phyloP scores from a whole-genome alignment of 2,888 invertebrate genomes.

The Agrotis exclamationis region DNA sequence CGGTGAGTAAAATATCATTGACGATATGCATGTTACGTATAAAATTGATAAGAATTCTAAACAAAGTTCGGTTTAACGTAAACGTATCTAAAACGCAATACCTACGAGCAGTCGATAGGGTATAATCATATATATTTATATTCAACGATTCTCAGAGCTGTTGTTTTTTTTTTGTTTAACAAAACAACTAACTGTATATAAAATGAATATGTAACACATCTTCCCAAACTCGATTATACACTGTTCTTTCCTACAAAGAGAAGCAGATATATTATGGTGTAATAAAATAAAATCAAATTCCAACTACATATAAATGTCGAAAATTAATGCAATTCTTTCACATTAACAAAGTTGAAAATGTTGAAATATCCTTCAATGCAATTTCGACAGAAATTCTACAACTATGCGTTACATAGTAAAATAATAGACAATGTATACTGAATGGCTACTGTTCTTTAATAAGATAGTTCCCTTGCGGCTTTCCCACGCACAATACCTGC shows the following conservation, averaged over 20 bases:
- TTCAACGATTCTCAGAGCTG: conserved; percentile 8
- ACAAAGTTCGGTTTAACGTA: conserved; percentile 34
- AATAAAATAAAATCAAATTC: conserved; percentile 20
- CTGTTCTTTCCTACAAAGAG: not conserved
- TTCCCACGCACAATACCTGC: conserved; percentile 81
- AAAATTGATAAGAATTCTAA: conserved; percentile 39
- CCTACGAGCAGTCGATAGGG: conserved; percentile 26
- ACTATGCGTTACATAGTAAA: conserved; percentile 49
- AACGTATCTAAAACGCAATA: conserved; percentile 28
- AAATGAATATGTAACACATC: not conserved
- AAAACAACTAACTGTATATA: not conserved
- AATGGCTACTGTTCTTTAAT: conserved; percentile 51
- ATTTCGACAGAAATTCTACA: conserved; percentile 53
- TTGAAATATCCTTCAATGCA: conserved; percentile 57
- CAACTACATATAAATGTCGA: conserved; percentile 27
- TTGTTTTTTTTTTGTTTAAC: not conserved
- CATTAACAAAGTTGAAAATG: conserved; percentile 35
- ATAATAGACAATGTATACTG: conserved; percentile 50
- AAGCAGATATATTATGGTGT: not conserved
- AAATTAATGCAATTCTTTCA: conserved; percentile 34
- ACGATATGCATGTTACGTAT: conserved; percentile 50
- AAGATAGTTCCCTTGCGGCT: conserved; percentile 61
- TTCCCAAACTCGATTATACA: not conserved
- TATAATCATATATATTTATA: not conserved
- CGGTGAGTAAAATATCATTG: conserved; percentile 56